Conservation (phyloP, 2,888 invertebrate genomes). For the Adineta ricciae region DNA sequence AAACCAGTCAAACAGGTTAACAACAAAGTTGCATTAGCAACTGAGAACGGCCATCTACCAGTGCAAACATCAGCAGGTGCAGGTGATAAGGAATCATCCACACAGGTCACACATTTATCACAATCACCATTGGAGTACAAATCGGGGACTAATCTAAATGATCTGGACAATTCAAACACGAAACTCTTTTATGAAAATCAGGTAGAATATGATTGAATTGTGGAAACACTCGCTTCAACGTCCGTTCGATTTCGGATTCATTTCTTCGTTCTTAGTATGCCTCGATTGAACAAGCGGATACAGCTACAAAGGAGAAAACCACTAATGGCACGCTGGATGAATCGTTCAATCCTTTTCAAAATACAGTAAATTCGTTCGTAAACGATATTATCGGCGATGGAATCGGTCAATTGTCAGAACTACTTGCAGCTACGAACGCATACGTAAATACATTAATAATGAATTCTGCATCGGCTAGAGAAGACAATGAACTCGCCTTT, state of each 20-base stretch:
- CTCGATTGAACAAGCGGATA: background rate
- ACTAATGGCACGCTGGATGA: too few species aligned
- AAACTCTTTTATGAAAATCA: background rate
- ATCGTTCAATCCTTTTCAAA: background rate
- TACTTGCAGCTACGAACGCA: background rate
- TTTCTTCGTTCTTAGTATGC: background rate
- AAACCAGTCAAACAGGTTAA: background rate
- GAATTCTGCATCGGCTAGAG: background rate
- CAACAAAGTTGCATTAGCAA: too few species aligned
- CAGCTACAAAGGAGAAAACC: background rate
- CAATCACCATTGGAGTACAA: background rate
- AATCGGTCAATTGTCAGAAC: background rate
- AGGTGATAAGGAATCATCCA: background rate
- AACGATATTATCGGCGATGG: background rate
- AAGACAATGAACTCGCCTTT: background rate
- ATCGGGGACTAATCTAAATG: too few species aligned
- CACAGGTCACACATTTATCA: background rate
- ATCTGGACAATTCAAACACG: background rate
- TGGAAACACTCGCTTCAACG: too few species aligned
- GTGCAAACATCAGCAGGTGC: background rate
- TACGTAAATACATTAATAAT: background rate
- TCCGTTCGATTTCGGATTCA: too few species aligned
- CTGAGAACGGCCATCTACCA: background rate
- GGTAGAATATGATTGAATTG: background rate
- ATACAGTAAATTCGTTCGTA: background rate